phyloP scores from a whole-genome alignment of 2,797 vertebrate genomes.

The Cephalopachus bancanus region DNA sequence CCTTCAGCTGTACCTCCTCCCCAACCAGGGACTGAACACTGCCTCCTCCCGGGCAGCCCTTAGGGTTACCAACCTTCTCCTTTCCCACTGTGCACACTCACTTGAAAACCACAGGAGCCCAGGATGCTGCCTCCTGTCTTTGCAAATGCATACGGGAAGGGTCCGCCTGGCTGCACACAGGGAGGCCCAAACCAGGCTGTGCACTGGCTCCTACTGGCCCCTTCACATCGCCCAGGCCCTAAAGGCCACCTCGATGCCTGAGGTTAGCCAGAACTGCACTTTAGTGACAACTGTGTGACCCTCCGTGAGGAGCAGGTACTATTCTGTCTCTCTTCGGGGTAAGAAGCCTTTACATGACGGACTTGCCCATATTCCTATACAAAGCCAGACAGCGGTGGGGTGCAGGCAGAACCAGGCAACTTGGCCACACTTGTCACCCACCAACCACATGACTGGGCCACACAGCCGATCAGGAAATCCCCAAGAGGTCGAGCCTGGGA shows the following conservation, averaged over 20 bases:
- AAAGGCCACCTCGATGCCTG: background rate
- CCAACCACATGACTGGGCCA: too few species aligned
- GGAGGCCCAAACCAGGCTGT: too few species aligned
- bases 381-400: background rate
- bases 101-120: background rate
- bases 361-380: background rate
- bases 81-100: accelerated
- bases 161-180: too few species aligned
- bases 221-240: accelerated
- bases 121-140: too few species aligned
- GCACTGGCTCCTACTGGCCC: accelerated
- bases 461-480: background rate
- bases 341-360: background rate
- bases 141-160: background rate
- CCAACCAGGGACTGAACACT: background rate
- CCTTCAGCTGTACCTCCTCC: background rate
- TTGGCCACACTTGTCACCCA: background rate
- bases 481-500: accelerated
- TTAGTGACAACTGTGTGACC: accelerated
- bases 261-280: background rate
- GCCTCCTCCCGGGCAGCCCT: background rate
- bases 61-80: too few species aligned
- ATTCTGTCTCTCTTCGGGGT: background rate
- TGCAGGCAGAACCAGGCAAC: background rate
- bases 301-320: background rate